These are phyloP conservation scores for Rallus crepitans DNA, from an alignment of 2,797 vertebrate species.

Conservation along the genomic window DNA sequence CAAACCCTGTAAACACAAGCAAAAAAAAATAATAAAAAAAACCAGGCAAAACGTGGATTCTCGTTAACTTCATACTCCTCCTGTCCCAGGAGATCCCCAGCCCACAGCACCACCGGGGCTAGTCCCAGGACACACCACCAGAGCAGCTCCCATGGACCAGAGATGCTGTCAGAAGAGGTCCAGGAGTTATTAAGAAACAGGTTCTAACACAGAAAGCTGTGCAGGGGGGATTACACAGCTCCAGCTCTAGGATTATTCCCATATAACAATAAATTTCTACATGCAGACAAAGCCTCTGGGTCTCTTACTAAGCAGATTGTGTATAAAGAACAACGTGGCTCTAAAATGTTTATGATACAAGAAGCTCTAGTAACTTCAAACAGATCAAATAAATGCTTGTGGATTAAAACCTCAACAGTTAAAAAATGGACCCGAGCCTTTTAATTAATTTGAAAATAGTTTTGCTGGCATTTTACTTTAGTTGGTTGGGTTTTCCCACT, in stretches of 20 bases:
- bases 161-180: neutral
- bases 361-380: slow-evolving; percentile 41
- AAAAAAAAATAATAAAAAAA: too few relatives aligned
- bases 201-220: neutral
- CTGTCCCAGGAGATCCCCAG: neutral
- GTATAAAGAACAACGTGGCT: neutral
- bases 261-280: neutral
- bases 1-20: neutral
- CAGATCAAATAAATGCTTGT: neutral
- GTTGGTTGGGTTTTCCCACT: neutral
- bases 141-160: neutral
- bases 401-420: slow-evolving; percentile 24
- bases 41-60: neutral
- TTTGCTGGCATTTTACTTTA: neutral
- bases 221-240: neutral
- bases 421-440: neutral
- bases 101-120: neutral
- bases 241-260: neutral
- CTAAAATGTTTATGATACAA: slow-evolving; percentile 43
- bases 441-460: slow-evolving; percentile 49
- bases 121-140: neutral
- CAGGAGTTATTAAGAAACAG: neutral
- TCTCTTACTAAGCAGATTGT: neutral
- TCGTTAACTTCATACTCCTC: neutral
- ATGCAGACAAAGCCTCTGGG: neutral